Percentiles rank a stretch among this genome's conserved stretches.
These are phyloP conservation scores for Homarus gammarus DNA, from an alignment of 2,888 invertebrate genomes.

Conservation along the genomic window DNA sequence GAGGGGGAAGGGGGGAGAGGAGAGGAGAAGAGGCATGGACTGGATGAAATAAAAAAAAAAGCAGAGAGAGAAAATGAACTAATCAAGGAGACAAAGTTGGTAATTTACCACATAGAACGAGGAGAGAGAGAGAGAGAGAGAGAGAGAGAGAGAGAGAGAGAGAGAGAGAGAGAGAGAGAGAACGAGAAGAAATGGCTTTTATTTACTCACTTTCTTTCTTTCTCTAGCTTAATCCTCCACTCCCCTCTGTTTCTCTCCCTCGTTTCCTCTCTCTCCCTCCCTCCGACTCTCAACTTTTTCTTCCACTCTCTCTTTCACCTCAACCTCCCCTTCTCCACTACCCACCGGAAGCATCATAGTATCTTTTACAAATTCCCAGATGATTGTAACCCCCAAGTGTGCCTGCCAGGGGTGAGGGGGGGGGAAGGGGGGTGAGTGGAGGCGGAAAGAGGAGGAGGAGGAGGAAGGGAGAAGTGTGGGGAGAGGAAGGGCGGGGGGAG, in stretches of 20 bases:
- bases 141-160: too few relatives aligned
- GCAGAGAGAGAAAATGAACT: too few relatives aligned
- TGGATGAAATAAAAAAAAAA: too few relatives aligned
- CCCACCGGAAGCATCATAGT: background rate
- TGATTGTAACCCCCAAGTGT: background rate
- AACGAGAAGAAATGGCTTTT: too few relatives aligned
- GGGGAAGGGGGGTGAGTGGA: background rate
- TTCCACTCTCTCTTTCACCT: background rate
- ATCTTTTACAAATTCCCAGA: background rate
- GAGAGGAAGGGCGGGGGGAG: background rate
- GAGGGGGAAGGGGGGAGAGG: background rate
- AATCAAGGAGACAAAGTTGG: background rate
- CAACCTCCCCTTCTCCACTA: too few relatives aligned
- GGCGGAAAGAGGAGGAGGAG: background rate
- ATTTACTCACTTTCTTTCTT: too few relatives aligned
- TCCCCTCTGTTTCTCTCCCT: background rate
- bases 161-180: background rate
- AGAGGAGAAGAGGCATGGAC: background rate
- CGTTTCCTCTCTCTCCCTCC: conserved; percentile 13
- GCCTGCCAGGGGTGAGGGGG: background rate
- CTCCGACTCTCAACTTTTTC: conserved; percentile 16
- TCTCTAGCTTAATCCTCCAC: background rate
- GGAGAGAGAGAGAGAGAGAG: background rate
- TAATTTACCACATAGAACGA: too few relatives aligned
- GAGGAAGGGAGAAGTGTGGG: background rate